phyloP scores from a whole-genome alignment of 2,888 invertebrate species.

The Petrolisthes cinctipes region DNA sequence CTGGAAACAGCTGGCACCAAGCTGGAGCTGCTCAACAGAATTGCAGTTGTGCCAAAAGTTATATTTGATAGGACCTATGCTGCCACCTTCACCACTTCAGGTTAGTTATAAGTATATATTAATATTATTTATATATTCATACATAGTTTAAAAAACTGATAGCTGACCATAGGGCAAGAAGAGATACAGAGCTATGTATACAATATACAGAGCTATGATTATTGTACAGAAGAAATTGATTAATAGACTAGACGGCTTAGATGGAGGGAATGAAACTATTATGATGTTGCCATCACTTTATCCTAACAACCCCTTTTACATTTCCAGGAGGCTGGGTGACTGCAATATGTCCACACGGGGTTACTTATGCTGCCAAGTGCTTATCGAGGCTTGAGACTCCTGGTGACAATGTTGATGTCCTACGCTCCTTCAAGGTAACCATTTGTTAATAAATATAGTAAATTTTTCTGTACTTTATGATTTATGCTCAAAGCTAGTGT shows the following conservation, averaged over 20 bases:
- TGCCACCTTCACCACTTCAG: background rate
- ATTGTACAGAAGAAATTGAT: too few species aligned
- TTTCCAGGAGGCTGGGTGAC: background rate
- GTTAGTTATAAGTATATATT: background rate
- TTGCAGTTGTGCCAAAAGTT: background rate
- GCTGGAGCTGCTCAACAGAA: background rate
- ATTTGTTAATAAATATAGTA: too few species aligned
- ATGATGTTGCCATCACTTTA: too few species aligned
- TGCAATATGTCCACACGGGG: conserved; percentile 4
- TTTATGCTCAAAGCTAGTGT: background rate
- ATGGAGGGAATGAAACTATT: too few species aligned
- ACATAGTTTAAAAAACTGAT: too few species aligned
- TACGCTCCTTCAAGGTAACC: conserved; percentile 10
- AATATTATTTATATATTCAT: too few species aligned
- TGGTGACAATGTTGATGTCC: background rate
- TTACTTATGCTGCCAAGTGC: conserved; percentile 2
- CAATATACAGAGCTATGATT: too few species aligned
- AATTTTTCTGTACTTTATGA: too few species aligned
- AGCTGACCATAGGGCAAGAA: too few species aligned
- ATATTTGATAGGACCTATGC: background rate
- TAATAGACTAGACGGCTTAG: too few species aligned
- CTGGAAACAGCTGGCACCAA: background rate
- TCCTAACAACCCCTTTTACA: background rate
- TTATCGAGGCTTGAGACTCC: background rate
- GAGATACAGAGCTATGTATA: too few species aligned